Evolutionary conservation across 2,797 vertebrate species (phyloP), one percentile per base, ranked within the genome.

Genomic region (Pogonophryne albipinna): DNA sequence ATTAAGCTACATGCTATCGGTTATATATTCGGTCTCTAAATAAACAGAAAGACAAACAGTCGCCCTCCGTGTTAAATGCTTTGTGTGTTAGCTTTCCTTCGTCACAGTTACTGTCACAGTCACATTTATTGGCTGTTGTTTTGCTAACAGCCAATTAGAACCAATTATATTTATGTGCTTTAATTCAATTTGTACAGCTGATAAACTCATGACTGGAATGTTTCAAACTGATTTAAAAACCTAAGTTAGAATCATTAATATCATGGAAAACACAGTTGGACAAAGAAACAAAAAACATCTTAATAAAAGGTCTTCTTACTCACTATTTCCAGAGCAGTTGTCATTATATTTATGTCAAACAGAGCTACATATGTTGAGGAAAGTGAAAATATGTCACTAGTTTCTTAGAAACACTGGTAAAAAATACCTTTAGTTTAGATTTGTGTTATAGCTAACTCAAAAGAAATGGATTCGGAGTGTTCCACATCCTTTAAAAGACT

Each of bases 1-100:
- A 63, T 79, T 61, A 66, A 60, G 77, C 75, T 75, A 87, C 87
- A 90, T 92, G 89, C 87, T 87, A 76, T 61, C 47, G 51, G 79
- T 78, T 81, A 89, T 71, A 83, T 84, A 84, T 66, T 58, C 45
- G 41, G 63, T 45, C 10, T 15, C 44, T 9, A 15, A 78, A 23
- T n/a, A 47, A 46, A 13, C 23, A 31, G 49, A 23, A 53, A 42
- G 11, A 23, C 9, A 14, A 13, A 5, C 23, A 23, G 10, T 38
- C 27, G 27, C 27, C 60, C 57, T 66, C 19, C 42, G 34, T 17
- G 49, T 58, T 42, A 45, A 59, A 80, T 8, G 49, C 49, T 55
- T 15, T 41, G 31, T 20, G 8, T 56, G 20, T 72, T 45, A 53
- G 46, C 42, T 16, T 55, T 47, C 47, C 60, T 38, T 23, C 19